Evolutionary conservation across 2,113 vertebrate species (phyloP).

Genomic region (Microcebus lehilahytsara): DNA sequence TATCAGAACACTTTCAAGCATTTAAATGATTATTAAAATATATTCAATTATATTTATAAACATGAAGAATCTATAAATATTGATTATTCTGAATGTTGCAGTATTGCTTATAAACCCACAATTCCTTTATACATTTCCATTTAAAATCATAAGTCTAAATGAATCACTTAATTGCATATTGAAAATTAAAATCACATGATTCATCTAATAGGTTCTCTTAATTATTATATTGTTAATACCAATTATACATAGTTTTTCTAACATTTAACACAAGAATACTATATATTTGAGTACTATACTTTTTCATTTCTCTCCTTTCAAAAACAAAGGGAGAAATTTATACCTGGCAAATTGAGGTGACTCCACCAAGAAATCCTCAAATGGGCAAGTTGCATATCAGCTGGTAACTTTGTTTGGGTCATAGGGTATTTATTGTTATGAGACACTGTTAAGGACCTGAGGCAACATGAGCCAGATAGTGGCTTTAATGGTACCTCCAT

Average conservation of each 20-base stretch:
- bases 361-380: neutral
- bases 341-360: neutral
- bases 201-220: neutral
- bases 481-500: neutral
- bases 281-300: neutral
- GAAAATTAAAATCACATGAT: neutral
- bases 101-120: neutral
- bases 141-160: conserved; percentile 9
- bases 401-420: neutral
- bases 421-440: neutral
- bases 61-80: neutral
- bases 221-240: neutral
- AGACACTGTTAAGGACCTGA: neutral
- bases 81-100: neutral
- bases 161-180: neutral
- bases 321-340: neutral
- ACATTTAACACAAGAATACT: neutral
- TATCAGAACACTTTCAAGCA: neutral
- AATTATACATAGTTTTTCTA: neutral
- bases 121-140: neutral
- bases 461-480: neutral
- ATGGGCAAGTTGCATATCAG: neutral
- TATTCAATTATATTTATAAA: neutral
- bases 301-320: neutral
- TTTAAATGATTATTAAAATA: conserved; percentile 14